phyloP scores from a whole-genome alignment of 2,113 vertebrate species.

The Trogon melanurus region DNA sequence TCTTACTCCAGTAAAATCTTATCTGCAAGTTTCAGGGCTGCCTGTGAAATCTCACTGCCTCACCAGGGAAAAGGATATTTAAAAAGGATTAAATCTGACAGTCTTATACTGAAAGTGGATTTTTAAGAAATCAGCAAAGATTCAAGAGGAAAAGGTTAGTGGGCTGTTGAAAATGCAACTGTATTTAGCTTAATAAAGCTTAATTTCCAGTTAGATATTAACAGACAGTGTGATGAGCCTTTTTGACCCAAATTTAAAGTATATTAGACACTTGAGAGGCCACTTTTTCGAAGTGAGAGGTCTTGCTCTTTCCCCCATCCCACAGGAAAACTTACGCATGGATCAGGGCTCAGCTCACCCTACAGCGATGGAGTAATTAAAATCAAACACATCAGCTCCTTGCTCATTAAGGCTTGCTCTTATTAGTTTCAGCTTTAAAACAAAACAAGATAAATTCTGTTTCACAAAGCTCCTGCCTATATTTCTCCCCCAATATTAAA shows the following conservation, averaged over 20 bases:
- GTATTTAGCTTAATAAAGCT: not conserved
- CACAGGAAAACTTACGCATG: not conserved
- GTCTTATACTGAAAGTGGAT: slow-evolving; percentile 1
- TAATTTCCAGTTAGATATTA: not conserved
- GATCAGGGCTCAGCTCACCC: not conserved
- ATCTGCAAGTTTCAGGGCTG: slow-evolving; percentile 41
- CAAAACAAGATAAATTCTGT: not conserved
- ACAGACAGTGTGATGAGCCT: not conserved
- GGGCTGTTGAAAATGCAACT: not conserved
- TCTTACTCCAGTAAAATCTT: slow-evolving; percentile 27
- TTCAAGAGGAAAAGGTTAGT: slow-evolving; percentile 31
- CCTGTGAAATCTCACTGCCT: slow-evolving; percentile 42
- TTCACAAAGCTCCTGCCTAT: not conserved
- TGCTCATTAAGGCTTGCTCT: not conserved
- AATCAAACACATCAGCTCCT: not conserved
- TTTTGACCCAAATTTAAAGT: not conserved
- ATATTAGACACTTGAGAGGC: not conserved
- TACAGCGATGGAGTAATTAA: not conserved
- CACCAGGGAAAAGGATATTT: slow-evolving; percentile 54
- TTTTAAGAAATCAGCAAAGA: slow-evolving; percentile 47
- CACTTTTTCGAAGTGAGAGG: not conserved
- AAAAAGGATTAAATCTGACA: slow-evolving; percentile 62
- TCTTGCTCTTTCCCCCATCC: not conserved
- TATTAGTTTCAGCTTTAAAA: slow-evolving; percentile 6
- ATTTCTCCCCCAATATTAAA: not conserved